Conservation (phyloP, 2,113 vertebrate species). For the Stigmatopora nigra region DNA sequence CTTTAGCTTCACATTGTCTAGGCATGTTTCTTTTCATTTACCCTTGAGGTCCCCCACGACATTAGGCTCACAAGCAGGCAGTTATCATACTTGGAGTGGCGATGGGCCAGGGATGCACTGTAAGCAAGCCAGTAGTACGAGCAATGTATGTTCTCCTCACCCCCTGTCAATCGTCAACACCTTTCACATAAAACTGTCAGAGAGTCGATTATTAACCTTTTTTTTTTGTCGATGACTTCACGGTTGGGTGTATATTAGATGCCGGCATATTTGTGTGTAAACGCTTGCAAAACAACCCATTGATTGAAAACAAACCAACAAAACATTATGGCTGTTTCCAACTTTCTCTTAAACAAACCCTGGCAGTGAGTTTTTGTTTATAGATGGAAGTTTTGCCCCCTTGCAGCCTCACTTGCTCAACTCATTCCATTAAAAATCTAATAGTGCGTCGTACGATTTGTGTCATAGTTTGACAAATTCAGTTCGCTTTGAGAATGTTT, state of each 20-base stretch:
- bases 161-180: background rate
- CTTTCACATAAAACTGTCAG: conserved; percentile 10
- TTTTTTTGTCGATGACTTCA: background rate
- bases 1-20: conserved; percentile 53
- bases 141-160: conserved; percentile 7
- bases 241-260: conserved; percentile 17
- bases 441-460: no score
- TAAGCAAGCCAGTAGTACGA: conserved; percentile 28
- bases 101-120: conserved; percentile 43
- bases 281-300: no score
- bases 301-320: no score
- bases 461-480: background rate
- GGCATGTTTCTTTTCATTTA: conserved; percentile 60
- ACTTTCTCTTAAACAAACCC: no score
- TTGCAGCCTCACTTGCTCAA: no score
- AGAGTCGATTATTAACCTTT: background rate
- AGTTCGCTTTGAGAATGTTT: background rate
- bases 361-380: no score
- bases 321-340: no score
- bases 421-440: no score
- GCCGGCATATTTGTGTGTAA: no score
- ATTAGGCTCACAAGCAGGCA: conserved; percentile 33
- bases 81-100: conserved; percentile 43
- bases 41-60: conserved; percentile 46
- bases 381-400: no score